Evolutionary conservation across 2,797 vertebrate genomes (phyloP), one percentile per base, ranked within the genome.

Genomic region (Halcyon smyrnensis): DNA sequence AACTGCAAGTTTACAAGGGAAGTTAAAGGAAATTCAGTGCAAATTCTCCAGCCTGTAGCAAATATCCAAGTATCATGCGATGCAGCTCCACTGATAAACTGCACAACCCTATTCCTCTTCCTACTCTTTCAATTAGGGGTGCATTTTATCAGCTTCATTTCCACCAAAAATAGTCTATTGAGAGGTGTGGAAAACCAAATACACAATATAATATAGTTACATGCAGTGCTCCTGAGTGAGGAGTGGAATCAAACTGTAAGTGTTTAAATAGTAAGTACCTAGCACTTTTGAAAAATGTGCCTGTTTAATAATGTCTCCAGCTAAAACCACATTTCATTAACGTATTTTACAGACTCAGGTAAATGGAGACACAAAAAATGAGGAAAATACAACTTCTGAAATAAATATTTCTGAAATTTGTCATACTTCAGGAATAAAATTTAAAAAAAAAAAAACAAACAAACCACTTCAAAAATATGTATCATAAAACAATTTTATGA

Each of bases 211-310:
- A 15, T 41, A 25, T 6, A 68, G 15, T 27, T 36, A n/a, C 1
- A 34, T 9, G 8, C 7, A 32, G 6, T 19, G 5, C 15, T 53
- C 5, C 11, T 50, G 15, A 15, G 6, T 18, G 8, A 3, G 2
- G 2, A 71, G 4, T 6, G 3, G 0, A 3, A 37, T 34, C 15
- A 54, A 12, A 25, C 7, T 45, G 3, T 28, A 41, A 20, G 5
- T 27, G 6, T n/a, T 78, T 8, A 63, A 45, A 10, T 12, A 71
- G 25, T 0, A 9, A 59, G 3, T 18, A 21, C 13, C 7, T 32
- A 53, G 5, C 2, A 46, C 5, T 43, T 82, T 78, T 62, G 32
- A 59, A 84, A 89, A 16, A 12, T 19, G 4, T 46, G 7, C 1
- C 10, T 7, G 59, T 63, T 78, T 37, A 81, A 63, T 73, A 36